phyloP scores from a whole-genome alignment of 2,113 vertebrate species.

The Ibidorhyncha struthersii region DNA sequence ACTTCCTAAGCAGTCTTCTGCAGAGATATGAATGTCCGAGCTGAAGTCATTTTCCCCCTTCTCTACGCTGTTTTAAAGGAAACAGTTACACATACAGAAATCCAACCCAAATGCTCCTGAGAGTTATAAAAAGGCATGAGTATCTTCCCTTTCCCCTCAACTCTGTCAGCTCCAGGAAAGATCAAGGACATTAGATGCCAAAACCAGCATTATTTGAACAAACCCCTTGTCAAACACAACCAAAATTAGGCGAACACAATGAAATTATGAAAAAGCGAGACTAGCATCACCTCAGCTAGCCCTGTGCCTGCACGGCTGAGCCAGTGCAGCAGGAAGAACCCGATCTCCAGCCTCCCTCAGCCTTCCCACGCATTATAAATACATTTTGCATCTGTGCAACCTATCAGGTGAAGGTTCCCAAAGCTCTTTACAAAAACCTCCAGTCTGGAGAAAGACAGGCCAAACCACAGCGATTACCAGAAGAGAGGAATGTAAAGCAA shows the following conservation, averaged over 20 bases:
- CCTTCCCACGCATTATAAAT: neutral
- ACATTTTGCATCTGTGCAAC: neutral
- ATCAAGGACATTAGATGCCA: neutral
- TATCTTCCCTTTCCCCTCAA: neutral
- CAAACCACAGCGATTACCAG: neutral
- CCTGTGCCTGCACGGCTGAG: rapidly evolving
- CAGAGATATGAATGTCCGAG: neutral
- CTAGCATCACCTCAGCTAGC: neutral
- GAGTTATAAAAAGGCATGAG: neutral
- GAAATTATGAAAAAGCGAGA: neutral
- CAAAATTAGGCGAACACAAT: neutral
- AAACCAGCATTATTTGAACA: neutral
- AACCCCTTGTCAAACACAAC: neutral
- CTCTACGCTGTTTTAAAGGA: rapidly evolving
- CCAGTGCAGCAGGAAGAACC: neutral
- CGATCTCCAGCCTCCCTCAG: neutral
- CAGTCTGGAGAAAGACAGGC: neutral
- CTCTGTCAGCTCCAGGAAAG: neutral
- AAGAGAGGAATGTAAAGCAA: neutral
- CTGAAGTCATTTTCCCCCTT: neutral
- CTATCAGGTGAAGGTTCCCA: neutral
- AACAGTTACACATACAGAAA: neutral
- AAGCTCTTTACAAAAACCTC: neutral
- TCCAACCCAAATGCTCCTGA: neutral
- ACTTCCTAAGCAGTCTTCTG: neutral